Conservation (phyloP, 2,113 vertebrate species). For the Ammodytes marinus region DNA sequence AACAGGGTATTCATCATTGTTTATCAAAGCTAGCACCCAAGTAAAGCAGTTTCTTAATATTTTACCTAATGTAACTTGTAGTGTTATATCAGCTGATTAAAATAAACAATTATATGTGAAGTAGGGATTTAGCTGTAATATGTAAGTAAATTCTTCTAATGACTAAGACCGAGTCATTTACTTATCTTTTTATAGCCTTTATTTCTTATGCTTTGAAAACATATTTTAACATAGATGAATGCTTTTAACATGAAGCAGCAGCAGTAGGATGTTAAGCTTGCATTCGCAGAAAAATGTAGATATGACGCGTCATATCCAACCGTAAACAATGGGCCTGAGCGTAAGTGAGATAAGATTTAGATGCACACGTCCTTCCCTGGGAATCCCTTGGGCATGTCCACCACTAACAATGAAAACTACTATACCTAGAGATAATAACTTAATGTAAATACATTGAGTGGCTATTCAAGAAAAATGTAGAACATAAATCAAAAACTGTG, state of each 20-base stretch:
- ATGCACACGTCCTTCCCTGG: neutral
- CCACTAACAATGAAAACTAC: neutral
- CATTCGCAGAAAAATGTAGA: neutral
- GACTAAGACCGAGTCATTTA: too few species aligned
- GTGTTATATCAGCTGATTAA: neutral
- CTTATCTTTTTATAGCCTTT: neutral
- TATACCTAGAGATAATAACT: neutral
- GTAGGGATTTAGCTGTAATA: neutral
- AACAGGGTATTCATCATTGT: neutral
- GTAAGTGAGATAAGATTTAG: neutral
- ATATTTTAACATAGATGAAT: neutral
- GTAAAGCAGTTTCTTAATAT: constrained; percentile 2
- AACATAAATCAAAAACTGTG: neutral
- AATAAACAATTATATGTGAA: neutral
- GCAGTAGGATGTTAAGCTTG: neutral
- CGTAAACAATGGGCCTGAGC: neutral
- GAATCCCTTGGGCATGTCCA: neutral
- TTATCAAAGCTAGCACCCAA: neutral
- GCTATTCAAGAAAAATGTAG: neutral
- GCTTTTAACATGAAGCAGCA: neutral
- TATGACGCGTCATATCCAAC: neutral
- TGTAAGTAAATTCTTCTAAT: neutral
- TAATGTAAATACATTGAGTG: neutral
- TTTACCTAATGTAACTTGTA: constrained; percentile 4
- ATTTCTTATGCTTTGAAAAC: neutral